Percentiles rank a stretch among this genome's conserved stretches.
These are phyloP conservation scores for Coreoperca whiteheadi DNA, from an alignment of 2,113 vertebrate genomes.

Conservation along the genomic window DNA sequence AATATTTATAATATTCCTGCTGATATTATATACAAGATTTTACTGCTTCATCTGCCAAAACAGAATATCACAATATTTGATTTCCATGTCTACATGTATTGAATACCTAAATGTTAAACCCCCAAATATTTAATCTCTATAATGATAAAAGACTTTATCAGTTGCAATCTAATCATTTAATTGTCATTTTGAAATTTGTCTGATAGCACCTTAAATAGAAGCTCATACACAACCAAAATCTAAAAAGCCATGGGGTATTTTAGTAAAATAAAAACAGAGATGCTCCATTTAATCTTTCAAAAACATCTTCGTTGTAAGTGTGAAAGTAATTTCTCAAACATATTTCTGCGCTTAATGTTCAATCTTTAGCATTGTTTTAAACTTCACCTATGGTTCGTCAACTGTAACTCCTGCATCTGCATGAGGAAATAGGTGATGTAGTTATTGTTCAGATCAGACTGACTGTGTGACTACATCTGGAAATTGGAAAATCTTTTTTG, in stretches of 20 bases:
- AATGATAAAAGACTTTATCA: background rate
- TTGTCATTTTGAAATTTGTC: background rate
- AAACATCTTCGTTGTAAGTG: background rate
- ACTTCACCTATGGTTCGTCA: background rate
- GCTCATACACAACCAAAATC: background rate
- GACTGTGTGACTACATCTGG: slow-evolving; percentile 46
- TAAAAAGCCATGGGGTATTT: background rate
- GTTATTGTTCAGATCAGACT: slow-evolving; percentile 38
- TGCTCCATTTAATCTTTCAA: background rate
- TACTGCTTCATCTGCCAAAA: background rate
- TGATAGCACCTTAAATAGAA: background rate
- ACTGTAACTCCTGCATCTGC: background rate
- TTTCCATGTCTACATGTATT: background rate
- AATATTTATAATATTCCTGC: background rate
- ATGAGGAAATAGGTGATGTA: background rate
- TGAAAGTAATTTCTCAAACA: background rate
- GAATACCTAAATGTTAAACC: background rate
- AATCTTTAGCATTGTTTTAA: background rate
- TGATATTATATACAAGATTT: background rate
- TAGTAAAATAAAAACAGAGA: background rate
- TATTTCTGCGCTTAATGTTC: background rate
- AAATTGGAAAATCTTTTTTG: slow-evolving; percentile 53
- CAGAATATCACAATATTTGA: background rate
- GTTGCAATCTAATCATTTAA: background rate
- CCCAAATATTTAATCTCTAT: background rate